These are phyloP conservation scores for Hycleus phaleratus DNA, from an alignment of 1,140 invertebrate species.

Conservation along the genomic window DNA sequence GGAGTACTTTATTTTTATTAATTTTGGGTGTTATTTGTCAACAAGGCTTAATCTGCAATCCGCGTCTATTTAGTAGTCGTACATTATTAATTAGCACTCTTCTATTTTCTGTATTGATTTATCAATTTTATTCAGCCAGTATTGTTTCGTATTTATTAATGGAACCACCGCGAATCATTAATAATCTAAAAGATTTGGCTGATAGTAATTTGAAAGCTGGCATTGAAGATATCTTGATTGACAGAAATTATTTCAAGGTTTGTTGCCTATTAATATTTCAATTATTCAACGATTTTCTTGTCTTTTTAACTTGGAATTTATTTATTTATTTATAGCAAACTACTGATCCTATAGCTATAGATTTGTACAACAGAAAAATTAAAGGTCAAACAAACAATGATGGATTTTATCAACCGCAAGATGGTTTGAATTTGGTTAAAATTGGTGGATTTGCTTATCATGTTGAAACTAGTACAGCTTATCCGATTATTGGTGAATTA, in stretches of 20 bases:
- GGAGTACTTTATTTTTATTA: conserved; percentile 23
- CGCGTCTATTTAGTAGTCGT: conserved; percentile 12
- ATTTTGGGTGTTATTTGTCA: conserved; percentile 30
- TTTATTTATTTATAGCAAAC: conserved; percentile 43
- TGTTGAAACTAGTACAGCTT: conserved; percentile 28
- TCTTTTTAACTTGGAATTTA: neutral
- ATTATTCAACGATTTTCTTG: conserved; percentile 7
- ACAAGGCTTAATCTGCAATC: conserved; percentile 23
- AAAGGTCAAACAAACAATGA: neutral
- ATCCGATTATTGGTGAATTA: conserved; percentile 30
- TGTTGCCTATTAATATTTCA: neutral
- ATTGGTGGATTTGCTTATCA: conserved; percentile 32
- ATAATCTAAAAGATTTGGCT: conserved; percentile 26
- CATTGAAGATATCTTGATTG: conserved; percentile 26
- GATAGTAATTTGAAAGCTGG: conserved; percentile 25
- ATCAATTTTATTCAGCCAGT: conserved; percentile 48
- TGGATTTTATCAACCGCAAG: conserved; percentile 20
- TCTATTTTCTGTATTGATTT: conserved; percentile 21
- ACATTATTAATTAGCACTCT: conserved; percentile 17
- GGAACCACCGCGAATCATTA: conserved; percentile 55
- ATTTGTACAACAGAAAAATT: conserved; percentile 48
- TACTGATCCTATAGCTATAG: conserved; percentile 46
- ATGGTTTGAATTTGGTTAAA: conserved; percentile 27
- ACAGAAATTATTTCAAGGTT: conserved; percentile 25
- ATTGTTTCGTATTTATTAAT: conserved; percentile 64